A percentile compares a stretch with the other conserved stretches of the same genome.
phyloP scores from a whole-genome alignment of 2,797 vertebrate species.

The Lemur catta region DNA sequence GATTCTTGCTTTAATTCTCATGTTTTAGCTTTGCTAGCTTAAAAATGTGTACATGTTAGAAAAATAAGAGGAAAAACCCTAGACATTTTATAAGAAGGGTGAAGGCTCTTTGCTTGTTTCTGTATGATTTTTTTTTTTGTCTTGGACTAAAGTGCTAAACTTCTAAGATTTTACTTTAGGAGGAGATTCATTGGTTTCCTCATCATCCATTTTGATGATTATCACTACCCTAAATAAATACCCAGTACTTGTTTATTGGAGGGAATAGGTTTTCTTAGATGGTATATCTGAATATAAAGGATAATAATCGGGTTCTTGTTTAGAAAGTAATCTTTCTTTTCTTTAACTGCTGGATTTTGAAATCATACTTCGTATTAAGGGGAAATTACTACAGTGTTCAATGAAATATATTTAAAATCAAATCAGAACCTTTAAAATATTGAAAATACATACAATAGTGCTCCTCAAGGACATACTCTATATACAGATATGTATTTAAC shows the following conservation, averaged over 20 bases:
- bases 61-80: neutral
- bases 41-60: neutral
- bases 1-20: slow-evolving; percentile 9
- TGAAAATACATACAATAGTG: neutral
- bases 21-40: slow-evolving; percentile 6
- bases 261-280: neutral
- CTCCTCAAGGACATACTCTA: neutral
- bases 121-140: neutral
- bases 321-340: neutral
- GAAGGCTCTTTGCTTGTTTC: neutral
- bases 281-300: neutral
- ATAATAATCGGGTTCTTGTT: neutral
- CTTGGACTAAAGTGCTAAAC: neutral
- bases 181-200: neutral
- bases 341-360: neutral
- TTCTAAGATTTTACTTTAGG: neutral
- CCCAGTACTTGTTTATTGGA: neutral
- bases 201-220: neutral
- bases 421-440: neutral
- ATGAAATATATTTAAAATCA: slow-evolving; percentile 36
- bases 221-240: neutral
- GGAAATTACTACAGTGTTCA: neutral
- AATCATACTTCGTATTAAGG: neutral
- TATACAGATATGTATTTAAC: neutral
- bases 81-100: neutral